Conservation (phyloP, 2,797 vertebrate species). For the Etheostoma nigrum region DNA sequence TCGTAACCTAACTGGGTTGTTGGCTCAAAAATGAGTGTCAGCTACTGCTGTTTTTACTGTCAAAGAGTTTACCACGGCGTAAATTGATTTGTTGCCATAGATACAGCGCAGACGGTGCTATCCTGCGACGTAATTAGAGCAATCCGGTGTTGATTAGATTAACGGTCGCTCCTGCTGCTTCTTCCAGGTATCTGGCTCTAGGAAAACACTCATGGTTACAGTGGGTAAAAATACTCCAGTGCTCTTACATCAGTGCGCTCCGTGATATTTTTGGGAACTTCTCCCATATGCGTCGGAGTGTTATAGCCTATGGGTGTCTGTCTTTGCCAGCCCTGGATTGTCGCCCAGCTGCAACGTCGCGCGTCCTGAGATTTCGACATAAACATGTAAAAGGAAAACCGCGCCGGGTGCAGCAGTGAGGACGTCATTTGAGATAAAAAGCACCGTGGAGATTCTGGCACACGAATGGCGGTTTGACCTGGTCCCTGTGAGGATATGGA, state of each 20-base stretch:
- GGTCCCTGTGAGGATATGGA: conserved; percentile 71
- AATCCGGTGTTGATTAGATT: conserved; percentile 34
- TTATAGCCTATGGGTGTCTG: conserved; percentile 64
- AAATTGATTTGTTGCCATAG: conserved; percentile 58
- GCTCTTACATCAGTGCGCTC: conserved; percentile 77
- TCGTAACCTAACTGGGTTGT: not conserved
- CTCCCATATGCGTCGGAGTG: conserved; percentile 58
- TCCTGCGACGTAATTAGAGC: conserved; percentile 39
- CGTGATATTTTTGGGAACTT: conserved; percentile 82
- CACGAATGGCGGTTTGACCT: conserved; percentile 78
- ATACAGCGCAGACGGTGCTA: conserved; percentile 29
- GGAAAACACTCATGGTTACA: conserved; percentile 74
- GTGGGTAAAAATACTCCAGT: conserved; percentile 82
- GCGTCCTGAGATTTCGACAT: not conserved
- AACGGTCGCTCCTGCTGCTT: conserved; percentile 15
- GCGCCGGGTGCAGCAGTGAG: not conserved
- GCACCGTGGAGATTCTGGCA: not conserved
- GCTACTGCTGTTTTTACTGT: not conserved
- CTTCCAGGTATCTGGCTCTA: conserved; percentile 38
- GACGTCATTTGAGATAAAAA: not conserved
- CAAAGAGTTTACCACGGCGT: not conserved
- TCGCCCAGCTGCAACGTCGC: conserved; percentile 19
- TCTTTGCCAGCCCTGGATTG: conserved; percentile 59
- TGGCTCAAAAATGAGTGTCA: not conserved
- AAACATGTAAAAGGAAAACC: conserved; percentile 18